These are phyloP conservation scores for Micromesistius poutassou DNA, from an alignment of 2,797 vertebrate species.

Conservation along the genomic window DNA sequence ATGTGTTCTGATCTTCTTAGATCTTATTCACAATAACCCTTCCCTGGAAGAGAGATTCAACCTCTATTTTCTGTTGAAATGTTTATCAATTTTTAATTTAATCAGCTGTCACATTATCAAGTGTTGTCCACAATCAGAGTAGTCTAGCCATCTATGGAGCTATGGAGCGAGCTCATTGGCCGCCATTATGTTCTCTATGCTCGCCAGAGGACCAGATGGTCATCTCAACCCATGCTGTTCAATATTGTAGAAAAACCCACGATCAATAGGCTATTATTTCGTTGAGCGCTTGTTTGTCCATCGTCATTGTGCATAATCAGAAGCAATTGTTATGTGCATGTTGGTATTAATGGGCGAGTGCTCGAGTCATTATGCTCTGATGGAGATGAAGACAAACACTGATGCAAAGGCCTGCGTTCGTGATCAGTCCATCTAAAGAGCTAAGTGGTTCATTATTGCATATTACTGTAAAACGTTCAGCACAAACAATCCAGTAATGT, in stretches of 20 bases:
- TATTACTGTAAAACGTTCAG: background rate
- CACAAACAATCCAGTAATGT: background rate
- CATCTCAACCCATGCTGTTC: constrained; percentile 33
- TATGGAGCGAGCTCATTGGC: constrained; percentile 5
- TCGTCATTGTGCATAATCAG: constrained; percentile 32
- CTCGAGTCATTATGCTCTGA: background rate
- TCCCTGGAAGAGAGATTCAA: constrained; percentile 1
- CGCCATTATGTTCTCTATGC: background rate
- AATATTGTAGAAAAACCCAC: constrained; percentile 24
- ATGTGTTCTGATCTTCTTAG: background rate
- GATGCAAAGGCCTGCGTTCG: background rate
- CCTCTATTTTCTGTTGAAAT: constrained; percentile 14
- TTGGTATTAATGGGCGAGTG: constrained; percentile 11
- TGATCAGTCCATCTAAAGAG: background rate
- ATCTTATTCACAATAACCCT: constrained; percentile 1
- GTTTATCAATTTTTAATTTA: background rate
- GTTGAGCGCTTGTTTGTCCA: constrained; percentile 30
- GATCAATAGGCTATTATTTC: constrained; percentile 14
- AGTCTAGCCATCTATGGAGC: background rate
- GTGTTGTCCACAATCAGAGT: background rate
- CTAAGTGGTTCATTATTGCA: background rate
- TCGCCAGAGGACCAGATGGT: constrained; percentile 42
- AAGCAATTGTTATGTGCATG: constrained; percentile 16
- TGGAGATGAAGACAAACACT: background rate
- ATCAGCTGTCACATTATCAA: background rate